Evolutionary conservation across 1,140 invertebrate species (phyloP).

Genomic region (Pararge aegeria): DNA sequence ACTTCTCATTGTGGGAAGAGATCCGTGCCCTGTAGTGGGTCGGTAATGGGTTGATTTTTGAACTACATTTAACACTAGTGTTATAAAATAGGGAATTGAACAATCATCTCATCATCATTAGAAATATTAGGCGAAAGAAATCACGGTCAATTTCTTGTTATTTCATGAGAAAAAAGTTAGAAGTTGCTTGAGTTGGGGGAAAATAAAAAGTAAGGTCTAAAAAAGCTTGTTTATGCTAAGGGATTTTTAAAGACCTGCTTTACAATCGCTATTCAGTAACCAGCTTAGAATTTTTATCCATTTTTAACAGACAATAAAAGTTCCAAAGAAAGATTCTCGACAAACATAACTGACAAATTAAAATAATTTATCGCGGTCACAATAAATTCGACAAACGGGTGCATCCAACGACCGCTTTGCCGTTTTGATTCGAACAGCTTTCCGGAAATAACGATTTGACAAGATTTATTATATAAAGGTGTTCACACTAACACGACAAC

Average conservation of each 20-base stretch:
- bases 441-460: constrained; percentile 54
- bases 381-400: constrained; percentile 49
- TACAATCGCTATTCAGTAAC: not conserved
- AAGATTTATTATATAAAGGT: constrained; percentile 61
- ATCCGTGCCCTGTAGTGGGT: too few species aligned
- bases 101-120: too few species aligned
- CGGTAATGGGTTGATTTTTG: too few species aligned
- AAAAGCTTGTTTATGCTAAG: too few species aligned
- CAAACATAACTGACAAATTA: constrained; percentile 39
- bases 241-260: not conserved
- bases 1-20: too few species aligned
- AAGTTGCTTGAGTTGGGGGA: too few species aligned
- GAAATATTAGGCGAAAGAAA: too few species aligned
- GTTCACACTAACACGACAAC: constrained; percentile 1
- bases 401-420: constrained; percentile 45
- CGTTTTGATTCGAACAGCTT: constrained; percentile 53
- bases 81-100: too few species aligned
- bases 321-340: constrained; percentile 21
- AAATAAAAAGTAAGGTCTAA: too few species aligned
- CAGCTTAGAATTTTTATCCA: constrained; percentile 12
- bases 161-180: too few species aligned
- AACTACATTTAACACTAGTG: too few species aligned
- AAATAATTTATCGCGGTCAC: constrained; percentile 36
- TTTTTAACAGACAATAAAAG: constrained; percentile 15
- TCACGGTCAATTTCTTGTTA: too few species aligned